Evolutionary conservation across 2,888 invertebrate genomes (phyloP).

Genomic region (Sialis fuliginosa): DNA sequence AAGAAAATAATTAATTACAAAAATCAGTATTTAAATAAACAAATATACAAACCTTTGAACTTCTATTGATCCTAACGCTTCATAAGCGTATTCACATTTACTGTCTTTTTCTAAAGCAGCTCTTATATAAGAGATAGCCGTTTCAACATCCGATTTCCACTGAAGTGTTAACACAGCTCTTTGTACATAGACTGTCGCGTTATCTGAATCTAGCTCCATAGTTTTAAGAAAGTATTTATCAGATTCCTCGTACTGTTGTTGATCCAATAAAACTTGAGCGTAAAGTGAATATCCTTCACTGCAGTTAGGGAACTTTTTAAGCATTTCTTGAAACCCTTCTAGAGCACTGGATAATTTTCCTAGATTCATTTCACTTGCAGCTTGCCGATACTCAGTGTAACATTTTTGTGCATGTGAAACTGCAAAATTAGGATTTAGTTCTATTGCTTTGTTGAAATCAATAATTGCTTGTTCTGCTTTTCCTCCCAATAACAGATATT

Average conservation of each 20-base stretch:
- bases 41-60: conserved; percentile 55
- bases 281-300: conserved; percentile 76
- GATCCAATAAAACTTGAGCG: conserved; percentile 80
- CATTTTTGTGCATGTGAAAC: conserved; percentile 81
- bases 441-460: conserved; percentile 70
- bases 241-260: conserved; percentile 66
- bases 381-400: conserved; percentile 69
- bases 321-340: conserved; percentile 53
- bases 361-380: conserved; percentile 40
- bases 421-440: conserved; percentile 66
- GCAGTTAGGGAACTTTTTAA: conserved; percentile 66
- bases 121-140: conserved; percentile 58
- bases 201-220: conserved; percentile 61
- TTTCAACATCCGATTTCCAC: conserved; percentile 67
- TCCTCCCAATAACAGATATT: conserved; percentile 71
- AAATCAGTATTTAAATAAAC: neutral
- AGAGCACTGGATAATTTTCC: conserved; percentile 45
- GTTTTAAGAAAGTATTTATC: conserved; percentile 69
- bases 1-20: conserved; percentile 8
- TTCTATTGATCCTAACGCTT: conserved; percentile 87
- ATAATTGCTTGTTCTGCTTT: conserved; percentile 60
- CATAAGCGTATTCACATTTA: conserved; percentile 87
- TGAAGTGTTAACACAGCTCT: conserved; percentile 68
- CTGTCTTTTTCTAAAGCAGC: conserved; percentile 76
- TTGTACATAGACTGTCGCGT: conserved; percentile 76